These are phyloP conservation scores for Cavia porcellus DNA, from an alignment of 2,113 vertebrate genomes.

Conservation along the genomic window DNA sequence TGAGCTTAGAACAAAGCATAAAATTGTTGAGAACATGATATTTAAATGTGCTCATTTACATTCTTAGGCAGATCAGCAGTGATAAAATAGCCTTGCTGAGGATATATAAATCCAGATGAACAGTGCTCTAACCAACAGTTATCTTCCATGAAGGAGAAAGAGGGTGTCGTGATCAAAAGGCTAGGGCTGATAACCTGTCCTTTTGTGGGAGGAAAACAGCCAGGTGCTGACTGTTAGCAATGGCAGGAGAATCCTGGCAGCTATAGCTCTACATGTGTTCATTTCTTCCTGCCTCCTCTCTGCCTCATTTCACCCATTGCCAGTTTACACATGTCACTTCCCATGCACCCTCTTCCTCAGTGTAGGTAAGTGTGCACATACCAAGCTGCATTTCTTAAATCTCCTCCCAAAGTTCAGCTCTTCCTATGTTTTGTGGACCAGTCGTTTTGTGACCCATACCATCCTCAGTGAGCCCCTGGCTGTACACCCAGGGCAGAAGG, in stretches of 20 bases:
- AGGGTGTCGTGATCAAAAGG: neutral
- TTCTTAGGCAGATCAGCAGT: slow-evolving; percentile 41
- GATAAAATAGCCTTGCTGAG: slow-evolving; percentile 46
- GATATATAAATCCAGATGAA: slow-evolving; percentile 6
- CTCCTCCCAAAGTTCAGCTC: neutral
- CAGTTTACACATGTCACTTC: neutral
- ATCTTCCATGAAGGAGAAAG: neutral
- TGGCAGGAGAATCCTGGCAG: neutral
- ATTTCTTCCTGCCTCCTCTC: neutral
- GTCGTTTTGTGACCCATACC: neutral
- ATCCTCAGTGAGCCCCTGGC: neutral
- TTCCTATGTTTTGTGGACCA: neutral
- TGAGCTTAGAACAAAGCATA: slow-evolving; percentile 78
- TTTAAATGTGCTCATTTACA: slow-evolving; percentile 79
- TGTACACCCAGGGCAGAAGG: neutral
- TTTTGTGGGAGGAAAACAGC: neutral
- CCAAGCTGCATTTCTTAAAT: neutral
- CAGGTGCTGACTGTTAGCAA: neutral
- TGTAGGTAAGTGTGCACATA: neutral
- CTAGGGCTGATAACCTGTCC: neutral
- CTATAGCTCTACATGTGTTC: no score
- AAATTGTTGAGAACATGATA: slow-evolving; percentile 76
- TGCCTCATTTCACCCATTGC: neutral
- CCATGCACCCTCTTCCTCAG: accelerated
- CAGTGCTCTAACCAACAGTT: neutral